Evolutionary conservation across 2,888 invertebrate species (phyloP), one percentile per base, ranked within the genome.

Genomic region (Heliconius erato): DNA sequence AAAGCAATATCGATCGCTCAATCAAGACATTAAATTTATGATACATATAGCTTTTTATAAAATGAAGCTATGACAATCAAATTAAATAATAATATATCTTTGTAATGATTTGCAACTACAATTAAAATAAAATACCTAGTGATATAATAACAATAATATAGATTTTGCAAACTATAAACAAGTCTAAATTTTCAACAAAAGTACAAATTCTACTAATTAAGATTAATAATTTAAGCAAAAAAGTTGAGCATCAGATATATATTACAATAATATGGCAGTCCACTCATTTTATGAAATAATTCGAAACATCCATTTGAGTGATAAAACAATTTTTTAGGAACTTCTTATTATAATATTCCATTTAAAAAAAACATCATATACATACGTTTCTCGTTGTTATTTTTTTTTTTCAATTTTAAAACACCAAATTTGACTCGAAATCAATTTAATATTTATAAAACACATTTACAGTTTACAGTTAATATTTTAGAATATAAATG

Each of bases 161-260:
- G 85, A 88, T 87, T 89, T 89, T 89, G 91, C 92, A 92, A 92
- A 91, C 85, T 89, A 92, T 91, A 92, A 93, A 91, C 88, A 86
- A 90, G 88, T 88, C 89, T 90, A 84, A 63, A 44, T 90, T 86
- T 84, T 89, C 88, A 87, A 89, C 87, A 88, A 90, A 89, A 88
- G 85, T 85, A 86, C 87, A 88, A 89, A 87, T 85, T 90, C 91
- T 91, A 92, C 92, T 88, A 90, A 86, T 89, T 89, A 88, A 90
- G 91, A 89, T 90, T 89, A 87, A 88, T 89, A 89, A 90, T 88
- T 90, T 90, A 95, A 94, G 95, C 95, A 90, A 89, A 92, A 87
- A 91, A 89, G 89, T 95, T 95, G 95, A 95, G 95, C 95, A 95
- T 95, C 92, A 94, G 95, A 94, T 91, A 91, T 88, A 88, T 87